Evolutionary conservation across 2,113 vertebrate genomes (phyloP).

Genomic region (Leucopsar rothschildi): DNA sequence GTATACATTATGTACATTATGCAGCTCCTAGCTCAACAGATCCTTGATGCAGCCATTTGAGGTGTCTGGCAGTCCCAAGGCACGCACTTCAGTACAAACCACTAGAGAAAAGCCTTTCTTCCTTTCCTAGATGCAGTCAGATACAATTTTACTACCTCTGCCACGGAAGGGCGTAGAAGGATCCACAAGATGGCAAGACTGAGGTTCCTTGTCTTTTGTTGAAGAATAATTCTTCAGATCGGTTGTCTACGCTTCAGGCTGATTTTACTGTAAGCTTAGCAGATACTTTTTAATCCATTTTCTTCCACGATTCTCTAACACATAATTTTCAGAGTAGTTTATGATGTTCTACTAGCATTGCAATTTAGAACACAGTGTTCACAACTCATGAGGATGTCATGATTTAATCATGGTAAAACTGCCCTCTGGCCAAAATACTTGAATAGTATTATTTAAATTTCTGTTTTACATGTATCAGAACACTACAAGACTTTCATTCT

Average conservation of each 20-base stretch:
- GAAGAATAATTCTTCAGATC: not conserved
- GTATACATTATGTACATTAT: too few species aligned
- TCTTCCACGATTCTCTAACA: not conserved
- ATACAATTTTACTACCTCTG: not conserved
- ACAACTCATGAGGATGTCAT: not conserved
- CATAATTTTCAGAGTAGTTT: not conserved
- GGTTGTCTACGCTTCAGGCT: not conserved
- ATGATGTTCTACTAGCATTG: not conserved
- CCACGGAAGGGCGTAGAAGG: not conserved
- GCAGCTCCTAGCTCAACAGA: not conserved
- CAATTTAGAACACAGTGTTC: not conserved
- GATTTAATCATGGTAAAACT: not conserved
- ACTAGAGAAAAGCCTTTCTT: not conserved
- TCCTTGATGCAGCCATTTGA: not conserved
- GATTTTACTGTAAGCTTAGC: not conserved
- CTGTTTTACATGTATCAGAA: not conserved
- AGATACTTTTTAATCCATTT: not conserved
- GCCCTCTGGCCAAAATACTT: not conserved
- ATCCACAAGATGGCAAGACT: not conserved
- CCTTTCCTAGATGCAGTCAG: not conserved
- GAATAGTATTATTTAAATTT: not conserved
- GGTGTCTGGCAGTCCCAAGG: not conserved
- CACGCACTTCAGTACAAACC: not conserved
- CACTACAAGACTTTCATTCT: not conserved
- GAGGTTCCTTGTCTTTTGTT: not conserved